Percentiles rank a stretch among this genome's conserved stretches.
phyloP scores from a whole-genome alignment of 2,113 vertebrate genomes.

The Silurus glanis region DNA sequence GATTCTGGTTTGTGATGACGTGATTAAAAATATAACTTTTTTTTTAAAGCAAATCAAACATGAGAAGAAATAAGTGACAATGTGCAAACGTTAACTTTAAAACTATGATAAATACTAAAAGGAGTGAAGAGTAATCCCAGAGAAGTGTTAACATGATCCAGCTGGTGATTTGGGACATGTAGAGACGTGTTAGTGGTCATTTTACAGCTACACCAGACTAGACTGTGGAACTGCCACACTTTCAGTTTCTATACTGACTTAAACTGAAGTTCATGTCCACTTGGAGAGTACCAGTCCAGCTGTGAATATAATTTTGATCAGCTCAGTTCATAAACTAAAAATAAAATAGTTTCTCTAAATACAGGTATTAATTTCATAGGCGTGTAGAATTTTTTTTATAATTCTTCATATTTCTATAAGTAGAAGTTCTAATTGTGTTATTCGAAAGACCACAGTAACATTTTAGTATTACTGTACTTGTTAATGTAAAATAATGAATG shows the following conservation, averaged over 20 bases:
- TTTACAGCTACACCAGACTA: neutral
- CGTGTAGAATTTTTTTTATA: neutral
- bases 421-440: neutral
- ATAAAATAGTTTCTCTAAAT: no score
- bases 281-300: neutral
- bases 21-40: neutral
- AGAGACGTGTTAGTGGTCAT: neutral
- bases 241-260: neutral
- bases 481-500: neutral
- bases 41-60: neutral
- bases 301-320: neutral
- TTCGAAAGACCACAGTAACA: neutral
- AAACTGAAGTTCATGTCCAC: neutral
- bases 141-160: neutral
- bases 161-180: neutral
- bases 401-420: neutral
- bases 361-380: no score
- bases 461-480: neutral
- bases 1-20: neutral
- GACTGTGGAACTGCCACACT: neutral
- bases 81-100: neutral
- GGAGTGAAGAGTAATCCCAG: neutral
- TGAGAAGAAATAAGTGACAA: neutral
- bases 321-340: neutral
- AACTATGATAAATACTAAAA: neutral